phyloP scores from a whole-genome alignment of 2,113 vertebrate genomes.

The Urocolius indicus region DNA sequence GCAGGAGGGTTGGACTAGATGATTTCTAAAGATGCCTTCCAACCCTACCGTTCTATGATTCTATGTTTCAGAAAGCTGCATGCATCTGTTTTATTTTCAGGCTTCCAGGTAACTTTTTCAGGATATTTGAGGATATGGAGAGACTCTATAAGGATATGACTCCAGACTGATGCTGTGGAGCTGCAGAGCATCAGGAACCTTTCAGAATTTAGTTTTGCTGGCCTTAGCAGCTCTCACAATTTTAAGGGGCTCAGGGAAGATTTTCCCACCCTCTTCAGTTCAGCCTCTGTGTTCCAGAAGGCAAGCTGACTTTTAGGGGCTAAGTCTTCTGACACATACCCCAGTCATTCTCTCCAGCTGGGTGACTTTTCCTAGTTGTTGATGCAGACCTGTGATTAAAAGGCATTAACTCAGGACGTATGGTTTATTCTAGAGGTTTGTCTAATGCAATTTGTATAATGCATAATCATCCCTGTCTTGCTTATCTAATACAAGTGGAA shows the following conservation, averaged over 20 bases:
- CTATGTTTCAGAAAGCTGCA: neutral
- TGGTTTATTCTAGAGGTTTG: constrained; percentile 29
- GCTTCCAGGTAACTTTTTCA: neutral
- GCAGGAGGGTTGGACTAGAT: too few species aligned
- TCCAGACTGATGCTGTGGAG: neutral
- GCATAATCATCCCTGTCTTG: neutral
- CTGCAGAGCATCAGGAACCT: neutral
- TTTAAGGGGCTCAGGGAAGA: neutral
- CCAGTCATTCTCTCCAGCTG: neutral
- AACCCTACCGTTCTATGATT: too few species aligned
- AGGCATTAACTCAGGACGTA: constrained; percentile 4
- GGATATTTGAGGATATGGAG: neutral
- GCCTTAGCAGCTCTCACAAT: neutral
- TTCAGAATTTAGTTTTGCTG: neutral
- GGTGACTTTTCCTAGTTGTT: neutral
- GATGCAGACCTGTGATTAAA: constrained; percentile 33
- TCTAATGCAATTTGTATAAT: constrained; percentile 13
- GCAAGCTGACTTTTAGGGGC: constrained; percentile 30
- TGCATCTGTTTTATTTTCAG: neutral
- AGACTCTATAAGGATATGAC: too few species aligned
- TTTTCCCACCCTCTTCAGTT: neutral
- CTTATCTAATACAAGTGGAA: constrained; percentile 12
- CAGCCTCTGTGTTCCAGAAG: neutral
- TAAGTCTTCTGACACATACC: neutral
- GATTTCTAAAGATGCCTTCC: too few species aligned